Base-by-base conservation (phyloP, 2,797 vertebrate species). In the Clarias fuscus region DNA sequence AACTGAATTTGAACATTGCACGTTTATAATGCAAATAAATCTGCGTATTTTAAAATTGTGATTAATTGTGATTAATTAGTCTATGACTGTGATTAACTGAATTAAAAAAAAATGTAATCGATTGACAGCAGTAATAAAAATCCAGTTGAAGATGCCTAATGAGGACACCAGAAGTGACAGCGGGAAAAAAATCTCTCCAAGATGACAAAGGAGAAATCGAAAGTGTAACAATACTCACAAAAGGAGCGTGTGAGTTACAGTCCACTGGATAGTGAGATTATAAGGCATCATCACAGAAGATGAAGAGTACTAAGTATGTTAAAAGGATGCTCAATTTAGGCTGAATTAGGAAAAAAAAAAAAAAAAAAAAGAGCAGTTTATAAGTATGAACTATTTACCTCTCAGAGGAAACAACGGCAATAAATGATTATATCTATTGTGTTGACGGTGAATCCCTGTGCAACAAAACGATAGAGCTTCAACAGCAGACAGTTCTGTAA, bases 401-500 rank as follows among this genome's bases (percentile, higher is more conserved):
- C 20, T 82, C 17, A n/a, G 7, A 70, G 78, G 70, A 58, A 18
- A 62, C 61, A 70, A 22, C 7, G 64, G 15, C 40, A 73, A 64
- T 64, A 43, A 72, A 37, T 24, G 27, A 76, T 27, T n/a, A 33
- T 85, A 22, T 61, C 7, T n/a, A 65, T 64, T 78, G 24, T 20
- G 43, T 37, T 75, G 68, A 83, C 79, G 68, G 73, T 65, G 62
- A 89, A 86, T 68, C 65, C 33, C 40, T 37, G 68, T 53, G 65
- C 58, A 83, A 85, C 62, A 62, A 87, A 79, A 83, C 14, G n/a
- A 61, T 78, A 53, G 72, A 18, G 65, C 72, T 67, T 59, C 53
- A 64, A 18, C 70, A 86, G 75, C 40, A 62, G 81, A 71, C 7
- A 4, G 56, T 30, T 61, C 59, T 86, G 78, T 83, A 89, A 86